These are phyloP conservation scores for Colletes collaris DNA, from an alignment of 2,888 invertebrate species.

Conservation along the genomic window DNA sequence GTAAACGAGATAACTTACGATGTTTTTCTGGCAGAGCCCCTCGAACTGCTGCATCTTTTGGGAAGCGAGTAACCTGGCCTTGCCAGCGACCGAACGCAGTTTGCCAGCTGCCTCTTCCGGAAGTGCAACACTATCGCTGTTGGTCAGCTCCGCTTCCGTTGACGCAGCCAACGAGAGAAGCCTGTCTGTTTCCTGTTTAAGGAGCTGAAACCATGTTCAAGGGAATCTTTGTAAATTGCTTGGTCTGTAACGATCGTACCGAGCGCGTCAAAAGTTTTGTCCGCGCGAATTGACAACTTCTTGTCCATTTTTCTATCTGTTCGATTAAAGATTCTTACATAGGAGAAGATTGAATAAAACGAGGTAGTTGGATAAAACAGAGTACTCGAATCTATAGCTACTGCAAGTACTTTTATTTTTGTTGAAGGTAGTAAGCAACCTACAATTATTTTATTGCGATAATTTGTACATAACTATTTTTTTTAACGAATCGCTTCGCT, in stretches of 20 bases:
- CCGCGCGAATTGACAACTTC: too few species aligned
- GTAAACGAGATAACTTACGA: constrained; percentile 81
- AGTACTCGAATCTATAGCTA: too few species aligned
- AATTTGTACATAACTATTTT: too few species aligned
- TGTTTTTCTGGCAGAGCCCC: constrained; percentile 88
- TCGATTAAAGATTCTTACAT: too few species aligned
- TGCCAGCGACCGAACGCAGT: constrained; percentile 94
- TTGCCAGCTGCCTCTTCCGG: constrained; percentile 93
- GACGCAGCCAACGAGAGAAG: constrained; percentile 88
- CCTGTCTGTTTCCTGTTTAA: constrained; percentile 89
- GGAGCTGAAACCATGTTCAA: constrained; percentile 82
- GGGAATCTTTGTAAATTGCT: constrained; percentile 1
- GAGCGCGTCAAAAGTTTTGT: too few species aligned
- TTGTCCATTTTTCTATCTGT: neutral
- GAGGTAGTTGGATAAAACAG: too few species aligned
- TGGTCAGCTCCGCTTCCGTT: constrained; percentile 88
- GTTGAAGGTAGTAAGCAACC: too few species aligned
- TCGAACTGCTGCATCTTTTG: constrained; percentile 98
- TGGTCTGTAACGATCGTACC: too few species aligned
- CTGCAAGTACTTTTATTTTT: too few species aligned
- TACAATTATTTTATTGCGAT: too few species aligned
- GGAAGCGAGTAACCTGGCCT: constrained; percentile 93
- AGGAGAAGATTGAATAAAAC: too few species aligned
- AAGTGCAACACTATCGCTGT: constrained; percentile 82
- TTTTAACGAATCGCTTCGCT: too few species aligned